Evolutionary conservation across 2,888 invertebrate species (phyloP).

Genomic region (Acanthococcus lagerstroemiae): DNA sequence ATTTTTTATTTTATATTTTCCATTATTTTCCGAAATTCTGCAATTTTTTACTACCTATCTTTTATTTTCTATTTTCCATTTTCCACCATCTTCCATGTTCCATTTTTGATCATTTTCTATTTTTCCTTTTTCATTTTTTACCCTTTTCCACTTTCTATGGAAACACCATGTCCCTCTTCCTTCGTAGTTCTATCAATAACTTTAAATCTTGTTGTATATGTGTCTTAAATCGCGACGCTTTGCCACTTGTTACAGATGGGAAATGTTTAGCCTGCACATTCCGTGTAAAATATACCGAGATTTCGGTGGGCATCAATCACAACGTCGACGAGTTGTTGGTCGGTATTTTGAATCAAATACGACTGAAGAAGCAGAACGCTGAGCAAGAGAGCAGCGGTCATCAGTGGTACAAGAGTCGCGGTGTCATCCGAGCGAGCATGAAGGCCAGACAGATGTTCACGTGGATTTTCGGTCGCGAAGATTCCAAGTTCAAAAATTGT

Average conservation of each 20-base stretch:
- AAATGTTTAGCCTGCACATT: slow-evolving; percentile 83
- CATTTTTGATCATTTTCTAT: too few species aligned
- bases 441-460: slow-evolving; percentile 83
- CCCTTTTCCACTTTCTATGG: too few species aligned
- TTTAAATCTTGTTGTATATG: too few species aligned
- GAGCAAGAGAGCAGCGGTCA: slow-evolving; percentile 18
- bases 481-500: slow-evolving; percentile 83
- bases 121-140: too few species aligned
- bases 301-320: slow-evolving; percentile 93
- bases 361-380: slow-evolving; percentile 53
- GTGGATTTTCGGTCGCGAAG: slow-evolving; percentile 79
- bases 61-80: too few species aligned
- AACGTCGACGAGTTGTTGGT: slow-evolving; percentile 92
- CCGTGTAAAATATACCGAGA: slow-evolving; percentile 87
- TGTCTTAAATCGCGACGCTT: too few species aligned
- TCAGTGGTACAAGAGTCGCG: slow-evolving; percentile 63
- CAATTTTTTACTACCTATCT: too few species aligned
- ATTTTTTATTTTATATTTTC: too few species aligned
- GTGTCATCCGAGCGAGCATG: slow-evolving; percentile 77
- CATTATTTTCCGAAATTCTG: too few species aligned
- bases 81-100: too few species aligned
- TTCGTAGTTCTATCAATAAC: too few species aligned
- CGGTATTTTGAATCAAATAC: slow-evolving; percentile 82
- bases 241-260: slow-evolving; percentile 58
- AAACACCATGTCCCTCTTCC: too few species aligned